Conservation (phyloP, 2,888 invertebrate species). For the Lypha dubia region DNA sequence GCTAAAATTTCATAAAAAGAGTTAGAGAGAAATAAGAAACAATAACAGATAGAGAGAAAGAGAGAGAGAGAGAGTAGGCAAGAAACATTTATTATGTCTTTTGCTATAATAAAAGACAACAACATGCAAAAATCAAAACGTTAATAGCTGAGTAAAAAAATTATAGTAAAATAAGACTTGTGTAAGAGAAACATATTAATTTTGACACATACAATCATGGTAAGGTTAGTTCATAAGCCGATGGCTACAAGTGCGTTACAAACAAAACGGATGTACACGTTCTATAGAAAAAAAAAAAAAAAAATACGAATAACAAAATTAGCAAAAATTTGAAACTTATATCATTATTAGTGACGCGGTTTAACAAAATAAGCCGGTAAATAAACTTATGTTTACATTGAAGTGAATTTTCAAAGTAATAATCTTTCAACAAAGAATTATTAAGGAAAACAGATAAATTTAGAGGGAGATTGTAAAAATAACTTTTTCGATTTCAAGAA, state of each 20-base stretch:
- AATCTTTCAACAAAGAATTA: too few species aligned
- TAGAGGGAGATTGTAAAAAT: background rate
- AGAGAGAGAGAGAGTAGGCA: background rate
- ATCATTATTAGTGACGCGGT: background rate
- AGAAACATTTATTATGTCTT: background rate
- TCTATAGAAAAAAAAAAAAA: background rate
- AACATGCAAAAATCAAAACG: background rate
- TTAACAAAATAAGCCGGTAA: background rate
- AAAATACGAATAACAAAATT: background rate
- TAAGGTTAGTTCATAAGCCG: constrained; percentile 79
- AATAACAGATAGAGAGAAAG: constrained; percentile 5
- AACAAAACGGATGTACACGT: constrained; percentile 49
- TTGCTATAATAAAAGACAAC: background rate
- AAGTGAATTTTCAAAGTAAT: background rate
- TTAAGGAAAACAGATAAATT: too few species aligned
- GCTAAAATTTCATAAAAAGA: background rate
- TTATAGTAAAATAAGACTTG: constrained; percentile 45
- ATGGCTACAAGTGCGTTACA: constrained; percentile 77
- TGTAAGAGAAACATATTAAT: constrained; percentile 44
- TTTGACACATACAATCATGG: constrained; percentile 59
- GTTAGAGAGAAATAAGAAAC: background rate
- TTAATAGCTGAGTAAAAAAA: constrained; percentile 24
- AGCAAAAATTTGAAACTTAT: too few species aligned
- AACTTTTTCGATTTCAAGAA: background rate
- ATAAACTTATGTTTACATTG: background rate